Conservation (phyloP, 2,113 vertebrate species). For the Triplophysa dalaica region DNA sequence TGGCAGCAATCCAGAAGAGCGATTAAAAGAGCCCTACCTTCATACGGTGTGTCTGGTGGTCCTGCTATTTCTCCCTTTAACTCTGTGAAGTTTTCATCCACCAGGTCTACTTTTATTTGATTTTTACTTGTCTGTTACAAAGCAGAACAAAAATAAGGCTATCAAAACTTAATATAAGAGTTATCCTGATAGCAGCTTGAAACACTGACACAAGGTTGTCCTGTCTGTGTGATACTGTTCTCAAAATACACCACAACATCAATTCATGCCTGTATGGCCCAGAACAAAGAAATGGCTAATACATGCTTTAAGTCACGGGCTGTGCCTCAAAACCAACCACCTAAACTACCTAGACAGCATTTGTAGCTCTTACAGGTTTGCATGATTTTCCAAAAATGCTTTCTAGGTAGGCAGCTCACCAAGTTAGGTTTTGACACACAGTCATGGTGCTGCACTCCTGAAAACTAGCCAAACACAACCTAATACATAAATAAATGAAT, state of each 20-base stretch:
- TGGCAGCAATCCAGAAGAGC: not conserved
- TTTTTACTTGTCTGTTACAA: conserved; percentile 95
- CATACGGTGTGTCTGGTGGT: conserved; percentile 97
- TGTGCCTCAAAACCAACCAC: not conserved
- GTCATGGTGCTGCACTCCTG: not conserved
- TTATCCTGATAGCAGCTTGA: not conserved
- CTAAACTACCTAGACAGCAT: not conserved
- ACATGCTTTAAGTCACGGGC: not conserved
- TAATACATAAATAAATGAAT: not conserved
- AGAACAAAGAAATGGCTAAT: conserved; percentile 3
- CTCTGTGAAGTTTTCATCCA: conserved; percentile 99
- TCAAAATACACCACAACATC: not conserved
- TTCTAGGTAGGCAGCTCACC: not conserved
- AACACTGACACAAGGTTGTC: not conserved
- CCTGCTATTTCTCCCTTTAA: conserved; percentile 98
- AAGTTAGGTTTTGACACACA: not conserved
- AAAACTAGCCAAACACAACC: not conserved
- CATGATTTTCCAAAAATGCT: not conserved
- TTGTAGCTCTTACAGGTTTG: not conserved
- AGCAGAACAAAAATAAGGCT: conserved; percentile 69
- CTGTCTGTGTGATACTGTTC: not conserved
- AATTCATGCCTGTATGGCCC: not conserved
- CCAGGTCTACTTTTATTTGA: conserved; percentile 99
- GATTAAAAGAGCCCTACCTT: conserved; percentile 79
- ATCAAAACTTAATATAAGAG: not conserved